Conservation (phyloP, 2,113 vertebrate genomes). For the Nibea coibor region DNA sequence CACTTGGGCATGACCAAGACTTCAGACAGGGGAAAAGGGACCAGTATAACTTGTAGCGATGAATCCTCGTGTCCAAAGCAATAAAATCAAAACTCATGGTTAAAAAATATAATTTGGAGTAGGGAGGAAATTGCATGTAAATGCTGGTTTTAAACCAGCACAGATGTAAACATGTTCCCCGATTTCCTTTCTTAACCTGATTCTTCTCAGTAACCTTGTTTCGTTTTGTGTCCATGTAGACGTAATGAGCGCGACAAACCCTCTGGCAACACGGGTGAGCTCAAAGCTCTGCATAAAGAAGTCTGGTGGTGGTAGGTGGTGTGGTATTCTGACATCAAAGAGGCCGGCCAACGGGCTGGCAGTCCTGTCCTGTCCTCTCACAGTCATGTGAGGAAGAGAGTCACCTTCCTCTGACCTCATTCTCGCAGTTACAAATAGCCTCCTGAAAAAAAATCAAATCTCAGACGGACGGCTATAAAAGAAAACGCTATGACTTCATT, state of each 20-base stretch:
- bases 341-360: background rate
- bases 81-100: constrained; percentile 46
- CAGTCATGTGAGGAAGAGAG: constrained; percentile 1
- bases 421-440: constrained; percentile 32
- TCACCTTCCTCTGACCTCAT: constrained; percentile 52
- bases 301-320: constrained; percentile 1
- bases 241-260: constrained; percentile 32
- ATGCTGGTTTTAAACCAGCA: constrained; percentile 20
- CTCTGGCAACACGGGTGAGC: constrained; percentile 21
- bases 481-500: background rate
- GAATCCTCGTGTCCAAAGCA: constrained; percentile 43
- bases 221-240: background rate
- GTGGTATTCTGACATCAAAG: constrained; percentile 15
- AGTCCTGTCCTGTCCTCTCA: constrained; percentile 7
- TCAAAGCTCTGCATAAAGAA: constrained; percentile 18
- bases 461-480: background rate
- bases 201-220: constrained; percentile 31
- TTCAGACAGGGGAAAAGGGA: constrained; percentile 2
- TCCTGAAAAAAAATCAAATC: constrained; percentile 26
- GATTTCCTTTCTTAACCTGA: constrained; percentile 38
- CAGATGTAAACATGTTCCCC: constrained; percentile 3
- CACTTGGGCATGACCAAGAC: constrained; percentile 8
- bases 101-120: constrained; percentile 16
- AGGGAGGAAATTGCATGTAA: constrained; percentile 51
- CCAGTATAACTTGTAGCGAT: constrained; percentile 15